Evolutionary conservation across 2,888 invertebrate species (phyloP).

Genomic region (Lacanobia oleracea): DNA sequence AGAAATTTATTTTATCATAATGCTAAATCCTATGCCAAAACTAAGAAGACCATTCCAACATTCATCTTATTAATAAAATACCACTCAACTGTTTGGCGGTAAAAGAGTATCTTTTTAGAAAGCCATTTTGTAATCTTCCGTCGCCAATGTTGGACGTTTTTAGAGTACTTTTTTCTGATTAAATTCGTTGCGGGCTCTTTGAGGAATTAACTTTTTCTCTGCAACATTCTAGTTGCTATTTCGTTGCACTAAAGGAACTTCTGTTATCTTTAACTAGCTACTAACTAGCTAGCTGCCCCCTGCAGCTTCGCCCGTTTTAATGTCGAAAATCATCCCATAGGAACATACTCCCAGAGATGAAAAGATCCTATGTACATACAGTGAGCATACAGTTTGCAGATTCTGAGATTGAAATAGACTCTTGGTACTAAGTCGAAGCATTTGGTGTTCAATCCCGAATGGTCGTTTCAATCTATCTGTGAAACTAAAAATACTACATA

Average conservation of each 20-base stretch:
- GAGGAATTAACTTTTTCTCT: constrained; percentile 20
- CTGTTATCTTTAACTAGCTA: not conserved
- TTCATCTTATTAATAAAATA: not conserved
- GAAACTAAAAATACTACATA: no score
- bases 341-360: no score
- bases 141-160: constrained; percentile 8
- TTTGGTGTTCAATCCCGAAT: not conserved
- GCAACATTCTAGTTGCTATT: not conserved
- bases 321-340: no score
- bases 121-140: constrained; percentile 28
- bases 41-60: not conserved
- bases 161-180: constrained; percentile 32
- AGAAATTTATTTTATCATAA: not conserved
- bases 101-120: constrained; percentile 22
- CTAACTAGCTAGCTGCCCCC: not conserved
- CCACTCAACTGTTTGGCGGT: constrained; percentile 15
- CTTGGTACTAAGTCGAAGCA: not conserved
- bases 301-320: no score
- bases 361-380: no score
- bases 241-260: not conserved
- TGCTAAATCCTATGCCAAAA: constrained; percentile 1
- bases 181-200: constrained; percentile 35
- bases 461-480: not conserved
- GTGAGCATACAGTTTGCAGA: not conserved
- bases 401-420: not conserved